Conservation (phyloP, 2,888 invertebrate genomes). For the Deroplatys truncata region DNA sequence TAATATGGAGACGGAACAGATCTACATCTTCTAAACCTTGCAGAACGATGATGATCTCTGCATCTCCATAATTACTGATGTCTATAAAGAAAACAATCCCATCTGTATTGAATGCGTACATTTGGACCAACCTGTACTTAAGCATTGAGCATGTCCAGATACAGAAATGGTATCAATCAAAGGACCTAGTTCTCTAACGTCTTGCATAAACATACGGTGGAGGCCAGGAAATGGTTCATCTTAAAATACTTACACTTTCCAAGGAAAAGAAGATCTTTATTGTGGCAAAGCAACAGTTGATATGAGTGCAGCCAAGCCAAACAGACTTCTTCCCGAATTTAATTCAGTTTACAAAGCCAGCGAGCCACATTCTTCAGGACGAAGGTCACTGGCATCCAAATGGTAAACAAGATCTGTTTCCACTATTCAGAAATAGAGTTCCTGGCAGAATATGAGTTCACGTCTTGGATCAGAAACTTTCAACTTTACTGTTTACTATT, state of each 20-base stretch:
- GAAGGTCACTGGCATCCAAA: not conserved
- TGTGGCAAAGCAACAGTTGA: not conserved
- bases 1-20: too few species aligned
- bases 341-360: not conserved
- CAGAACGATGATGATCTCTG: too few species aligned
- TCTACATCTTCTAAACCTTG: too few species aligned
- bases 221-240: not conserved
- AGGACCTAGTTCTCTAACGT: too few species aligned
- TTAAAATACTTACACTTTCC: not conserved
- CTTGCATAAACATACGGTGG: not conserved
- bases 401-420: not conserved
- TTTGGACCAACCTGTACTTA: too few species aligned
- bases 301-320: not conserved
- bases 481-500: too few species aligned
- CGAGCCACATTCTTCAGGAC: not conserved
- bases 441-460: not conserved
- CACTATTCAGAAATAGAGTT: not conserved
- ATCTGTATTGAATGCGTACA: too few species aligned
- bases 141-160: too few species aligned
- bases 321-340: not conserved
- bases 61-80: too few species aligned
- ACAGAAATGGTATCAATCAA: too few species aligned
- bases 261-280: not conserved
- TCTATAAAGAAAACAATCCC: too few species aligned
- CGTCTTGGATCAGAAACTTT: not conserved